Conservation (phyloP, 2,888 invertebrate genomes). For the Melangyna quadrimaculata region DNA sequence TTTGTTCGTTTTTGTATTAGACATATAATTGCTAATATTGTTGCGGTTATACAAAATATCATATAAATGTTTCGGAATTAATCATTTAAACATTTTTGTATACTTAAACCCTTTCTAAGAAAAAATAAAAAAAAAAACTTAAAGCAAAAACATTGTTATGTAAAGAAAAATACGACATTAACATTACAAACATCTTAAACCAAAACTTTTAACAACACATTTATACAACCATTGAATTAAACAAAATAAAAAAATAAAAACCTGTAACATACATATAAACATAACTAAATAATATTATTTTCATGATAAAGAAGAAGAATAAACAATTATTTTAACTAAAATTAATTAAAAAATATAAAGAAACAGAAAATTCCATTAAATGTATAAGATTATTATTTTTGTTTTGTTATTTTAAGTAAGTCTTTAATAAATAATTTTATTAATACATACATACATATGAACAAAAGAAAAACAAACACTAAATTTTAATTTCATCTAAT, state of each 20-base stretch:
- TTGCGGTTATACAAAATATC: background rate
- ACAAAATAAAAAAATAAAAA: constrained; percentile 55
- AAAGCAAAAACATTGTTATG: constrained; percentile 72
- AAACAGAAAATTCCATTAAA: constrained; percentile 67
- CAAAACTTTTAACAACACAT: constrained; percentile 37
- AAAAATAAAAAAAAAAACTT: constrained; percentile 43
- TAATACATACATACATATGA: no score
- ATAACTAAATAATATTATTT: constrained; percentile 49
- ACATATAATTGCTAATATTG: background rate
- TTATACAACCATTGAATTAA: constrained; percentile 20
- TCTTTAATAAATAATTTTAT: constrained; percentile 49
- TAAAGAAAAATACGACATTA: constrained; percentile 33
- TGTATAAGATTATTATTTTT: constrained; percentile 46
- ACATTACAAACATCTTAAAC: constrained; percentile 40
- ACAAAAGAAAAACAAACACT: background rate
- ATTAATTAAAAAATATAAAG: constrained; percentile 51
- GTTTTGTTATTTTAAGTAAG: constrained; percentile 57
- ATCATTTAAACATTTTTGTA: constrained; percentile 1
- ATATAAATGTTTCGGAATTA: background rate
- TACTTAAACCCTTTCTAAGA: constrained; percentile 62
- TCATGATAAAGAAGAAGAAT: constrained; percentile 72
- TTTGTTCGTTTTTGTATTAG: background rate
- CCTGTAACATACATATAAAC: constrained; percentile 36
- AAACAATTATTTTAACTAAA: constrained; percentile 33
- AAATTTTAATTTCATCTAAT: constrained; percentile 40